Base-by-base conservation (phyloP, 2,888 invertebrate species). In the Scaptomyza cyrtandrae region DNA sequence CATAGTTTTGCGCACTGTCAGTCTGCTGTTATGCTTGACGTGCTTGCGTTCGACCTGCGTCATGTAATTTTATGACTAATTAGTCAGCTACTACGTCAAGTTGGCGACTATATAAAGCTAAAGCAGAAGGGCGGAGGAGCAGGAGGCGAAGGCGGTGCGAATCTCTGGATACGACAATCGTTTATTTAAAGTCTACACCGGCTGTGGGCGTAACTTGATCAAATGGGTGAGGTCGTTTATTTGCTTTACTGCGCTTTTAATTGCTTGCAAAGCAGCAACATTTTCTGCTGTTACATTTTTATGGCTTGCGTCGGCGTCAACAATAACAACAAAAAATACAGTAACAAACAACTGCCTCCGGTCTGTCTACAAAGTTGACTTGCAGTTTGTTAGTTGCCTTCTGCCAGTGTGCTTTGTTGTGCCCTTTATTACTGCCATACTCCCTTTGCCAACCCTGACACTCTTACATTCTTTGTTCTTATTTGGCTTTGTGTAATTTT, bases 21-120 rank as follows among this genome's bases (percentile, higher is more conserved):
- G 27, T 43, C 50, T 19, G 29, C 24, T 33, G 55, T 19, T 52
- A 50, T 45, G 45, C 53, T 43, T 62, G 39, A 33, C 43, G 37
- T 68, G 41, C 65, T 56, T 52, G 44, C 45, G 54, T 43, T 58
- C 62, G 67, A 64, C 70, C 54, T 70, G 70, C 56, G 61, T 70
- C 86, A 68, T 86, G 88, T 82, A 89, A 86, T 86, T 89, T 86
- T 86, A 86, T 89, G 89, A 87, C 85, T 86, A 86, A 86, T 86
- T 86, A 86, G 85, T 80, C 88, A 86, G 88, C 88, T 72, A 76
- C 85, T 87, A 65, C 75, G 69, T 71, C 88, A 84, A 82, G 77
- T 87, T 82, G 71, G 63, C 70, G 75, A 71, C 84, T 72, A 55
- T 57, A 81, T 81, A 59, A 62, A 69, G 37, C 50, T 29, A 24